Conservation (phyloP, 2,888 invertebrate species). For the Willowsia nigromaculata region DNA sequence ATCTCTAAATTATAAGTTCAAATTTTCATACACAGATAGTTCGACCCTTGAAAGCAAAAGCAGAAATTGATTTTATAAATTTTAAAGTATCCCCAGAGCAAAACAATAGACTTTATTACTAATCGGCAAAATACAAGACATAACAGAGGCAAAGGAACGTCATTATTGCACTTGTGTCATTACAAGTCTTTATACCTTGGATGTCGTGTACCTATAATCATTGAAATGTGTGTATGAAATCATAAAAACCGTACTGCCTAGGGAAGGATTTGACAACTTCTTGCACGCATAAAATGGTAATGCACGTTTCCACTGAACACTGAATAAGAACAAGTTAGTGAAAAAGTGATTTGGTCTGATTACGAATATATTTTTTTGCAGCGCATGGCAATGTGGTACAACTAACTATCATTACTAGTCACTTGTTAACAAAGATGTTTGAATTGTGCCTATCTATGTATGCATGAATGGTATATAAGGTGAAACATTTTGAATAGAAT, state of each 20-base stretch:
- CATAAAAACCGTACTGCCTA: not conserved
- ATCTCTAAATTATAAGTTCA: conserved; percentile 1
- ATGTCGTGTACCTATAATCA: conserved; percentile 15
- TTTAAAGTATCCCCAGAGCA: not conserved
- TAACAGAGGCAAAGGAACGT: not conserved
- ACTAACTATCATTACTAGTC: too few species aligned
- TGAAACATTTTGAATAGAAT: not conserved
- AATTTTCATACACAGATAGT: not conserved
- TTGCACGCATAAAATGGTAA: not conserved
- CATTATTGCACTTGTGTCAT: conserved; percentile 1
- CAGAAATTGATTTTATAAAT: conserved; percentile 18
- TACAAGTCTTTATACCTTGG: not conserved
- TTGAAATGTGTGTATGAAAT: not conserved
- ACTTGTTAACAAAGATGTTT: too few species aligned
- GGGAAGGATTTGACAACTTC: conserved; percentile 14
- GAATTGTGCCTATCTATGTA: not conserved
- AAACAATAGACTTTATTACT: not conserved
- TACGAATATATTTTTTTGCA: not conserved
- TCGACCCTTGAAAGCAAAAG: not conserved
- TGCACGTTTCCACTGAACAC: not conserved
- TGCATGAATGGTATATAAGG: not conserved
- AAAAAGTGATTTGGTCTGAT: conserved; percentile 25
- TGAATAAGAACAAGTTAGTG: not conserved
- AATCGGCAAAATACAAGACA: not conserved
- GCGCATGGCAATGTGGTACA: too few species aligned